phyloP scores from a whole-genome alignment of 1,140 invertebrate species.

The Idris sp. region DNA sequence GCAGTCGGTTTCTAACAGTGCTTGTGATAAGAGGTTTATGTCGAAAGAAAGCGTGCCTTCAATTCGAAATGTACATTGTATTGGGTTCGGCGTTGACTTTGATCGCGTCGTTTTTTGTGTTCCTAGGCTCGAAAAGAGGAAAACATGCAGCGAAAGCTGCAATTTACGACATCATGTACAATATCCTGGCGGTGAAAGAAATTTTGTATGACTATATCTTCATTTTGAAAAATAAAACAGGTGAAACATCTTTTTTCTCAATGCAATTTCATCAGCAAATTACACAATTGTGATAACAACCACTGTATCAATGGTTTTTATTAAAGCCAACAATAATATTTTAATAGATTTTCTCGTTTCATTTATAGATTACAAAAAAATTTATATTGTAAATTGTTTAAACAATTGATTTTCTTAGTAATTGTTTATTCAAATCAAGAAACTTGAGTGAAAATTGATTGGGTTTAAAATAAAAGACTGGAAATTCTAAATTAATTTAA shows the following conservation, averaged over 20 bases:
- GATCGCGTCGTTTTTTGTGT: conserved; percentile 60
- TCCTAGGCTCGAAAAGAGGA: conserved; percentile 44
- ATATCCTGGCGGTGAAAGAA: conserved; percentile 77
- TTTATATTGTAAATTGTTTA: too few relatives aligned
- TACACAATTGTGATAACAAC: too few relatives aligned
- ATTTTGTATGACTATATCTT: conserved; percentile 78
- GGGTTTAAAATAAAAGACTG: too few relatives aligned
- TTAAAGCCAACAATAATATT: too few relatives aligned
- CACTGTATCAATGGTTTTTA: too few relatives aligned
- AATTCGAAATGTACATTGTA: conserved; percentile 52
- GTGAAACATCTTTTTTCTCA: conserved; percentile 70
- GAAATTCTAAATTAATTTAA: conserved; percentile 9
- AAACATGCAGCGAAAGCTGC: conserved; percentile 7
- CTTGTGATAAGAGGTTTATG: conserved; percentile 34
- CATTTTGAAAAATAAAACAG: conserved; percentile 78
- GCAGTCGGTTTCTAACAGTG: conserved; percentile 34
- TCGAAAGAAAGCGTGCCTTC: conserved; percentile 22
- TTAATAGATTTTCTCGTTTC: too few relatives aligned
- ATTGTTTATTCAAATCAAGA: too few relatives aligned
- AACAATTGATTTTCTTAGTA: too few relatives aligned
- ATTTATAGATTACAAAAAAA: too few relatives aligned
- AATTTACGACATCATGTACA: conserved; percentile 76
- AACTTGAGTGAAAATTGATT: too few relatives aligned
- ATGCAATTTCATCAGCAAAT: too few relatives aligned
- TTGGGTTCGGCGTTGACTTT: conserved; percentile 62